Conservation (phyloP, 1,140 invertebrate genomes). For the Periplaneta americana region DNA sequence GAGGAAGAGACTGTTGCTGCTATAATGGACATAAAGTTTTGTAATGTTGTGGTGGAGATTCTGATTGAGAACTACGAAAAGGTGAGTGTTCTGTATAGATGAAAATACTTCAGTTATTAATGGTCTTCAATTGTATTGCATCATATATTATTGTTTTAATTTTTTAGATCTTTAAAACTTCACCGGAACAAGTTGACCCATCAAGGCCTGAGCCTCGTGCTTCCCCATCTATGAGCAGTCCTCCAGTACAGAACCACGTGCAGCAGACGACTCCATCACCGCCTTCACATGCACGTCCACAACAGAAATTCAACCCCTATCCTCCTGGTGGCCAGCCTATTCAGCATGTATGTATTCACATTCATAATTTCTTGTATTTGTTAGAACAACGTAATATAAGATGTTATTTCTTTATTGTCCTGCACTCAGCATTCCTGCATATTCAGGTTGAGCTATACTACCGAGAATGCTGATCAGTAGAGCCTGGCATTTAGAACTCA, state of each 20-base stretch:
- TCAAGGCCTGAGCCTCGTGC: background rate
- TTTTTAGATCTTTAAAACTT: conserved; percentile 1
- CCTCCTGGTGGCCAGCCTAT: background rate
- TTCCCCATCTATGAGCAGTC: background rate
- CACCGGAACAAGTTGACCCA: conserved; percentile 1
- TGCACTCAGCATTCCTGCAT: too few species aligned
- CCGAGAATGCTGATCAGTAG: too few species aligned
- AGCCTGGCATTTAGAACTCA: too few species aligned
- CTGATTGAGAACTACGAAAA: conserved; percentile 87
- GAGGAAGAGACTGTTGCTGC: conserved; percentile 95
- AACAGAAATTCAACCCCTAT: background rate
- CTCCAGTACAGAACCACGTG: background rate
- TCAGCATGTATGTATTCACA: background rate
- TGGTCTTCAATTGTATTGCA: background rate
- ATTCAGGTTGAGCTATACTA: too few species aligned
- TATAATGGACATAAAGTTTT: conserved; percentile 98
- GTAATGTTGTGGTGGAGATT: conserved; percentile 96
- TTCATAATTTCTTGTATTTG: too few species aligned
- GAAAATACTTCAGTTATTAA: conserved; percentile 19
- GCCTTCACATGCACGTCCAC: conserved; percentile 28
- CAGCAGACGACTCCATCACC: conserved; percentile 23
- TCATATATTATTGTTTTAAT: too few species aligned
- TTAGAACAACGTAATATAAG: too few species aligned
- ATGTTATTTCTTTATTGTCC: too few species aligned
- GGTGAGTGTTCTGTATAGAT: conserved; percentile 45